A percentile compares a stretch with the other conserved stretches of the same genome.
Conservation (phyloP, 64 coral and sea anemone species). For the Stylophora pistillata region DNA sequence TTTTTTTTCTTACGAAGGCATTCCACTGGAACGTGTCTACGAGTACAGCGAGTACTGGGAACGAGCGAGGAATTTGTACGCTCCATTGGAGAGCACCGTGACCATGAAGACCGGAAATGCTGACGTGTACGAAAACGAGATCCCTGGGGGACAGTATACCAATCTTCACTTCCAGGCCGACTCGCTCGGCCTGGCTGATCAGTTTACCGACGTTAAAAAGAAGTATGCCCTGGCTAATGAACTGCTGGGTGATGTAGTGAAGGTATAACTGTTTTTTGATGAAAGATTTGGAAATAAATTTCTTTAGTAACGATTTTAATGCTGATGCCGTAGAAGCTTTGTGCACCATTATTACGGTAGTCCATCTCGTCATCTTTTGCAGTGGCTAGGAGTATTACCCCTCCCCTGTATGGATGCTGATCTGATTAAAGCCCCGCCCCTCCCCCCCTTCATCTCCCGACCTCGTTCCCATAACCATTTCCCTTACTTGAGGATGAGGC, state of each 20-base stretch:
- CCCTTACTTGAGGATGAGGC: neutral
- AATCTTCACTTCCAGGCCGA: slow-evolving; percentile 99
- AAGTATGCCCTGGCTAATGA: slow-evolving; percentile 89
- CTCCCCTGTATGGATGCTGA: too few species aligned
- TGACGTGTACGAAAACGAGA: slow-evolving; percentile 98
- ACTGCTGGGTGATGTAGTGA: slow-evolving; percentile 88
- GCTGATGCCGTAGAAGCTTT: too few species aligned
- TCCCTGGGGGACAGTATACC: slow-evolving; percentile 96
- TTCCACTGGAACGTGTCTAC: slow-evolving; percentile 77
- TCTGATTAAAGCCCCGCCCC: too few species aligned
- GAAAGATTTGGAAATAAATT: too few species aligned
- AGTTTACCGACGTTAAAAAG: slow-evolving; percentile 92
- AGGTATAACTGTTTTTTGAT: slow-evolving; percentile 41
- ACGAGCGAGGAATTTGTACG: slow-evolving; percentile 82
- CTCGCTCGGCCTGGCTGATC: slow-evolving; percentile 84
- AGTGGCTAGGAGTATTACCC: too few species aligned
- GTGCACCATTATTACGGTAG: too few species aligned
- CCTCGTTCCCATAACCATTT: neutral
- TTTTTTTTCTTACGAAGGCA: slow-evolving; percentile 46
- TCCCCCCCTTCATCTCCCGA: too few species aligned
- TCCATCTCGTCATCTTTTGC: too few species aligned
- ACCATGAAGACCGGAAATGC: slow-evolving; percentile 98
- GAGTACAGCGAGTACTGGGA: slow-evolving; percentile 99
- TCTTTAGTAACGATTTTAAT: too few species aligned
- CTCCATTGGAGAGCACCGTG: slow-evolving; percentile 94